Evolutionary conservation across 2,888 invertebrate genomes (phyloP), one percentile per base, ranked within the genome.

Genomic region (Serripes groenlandicus): DNA sequence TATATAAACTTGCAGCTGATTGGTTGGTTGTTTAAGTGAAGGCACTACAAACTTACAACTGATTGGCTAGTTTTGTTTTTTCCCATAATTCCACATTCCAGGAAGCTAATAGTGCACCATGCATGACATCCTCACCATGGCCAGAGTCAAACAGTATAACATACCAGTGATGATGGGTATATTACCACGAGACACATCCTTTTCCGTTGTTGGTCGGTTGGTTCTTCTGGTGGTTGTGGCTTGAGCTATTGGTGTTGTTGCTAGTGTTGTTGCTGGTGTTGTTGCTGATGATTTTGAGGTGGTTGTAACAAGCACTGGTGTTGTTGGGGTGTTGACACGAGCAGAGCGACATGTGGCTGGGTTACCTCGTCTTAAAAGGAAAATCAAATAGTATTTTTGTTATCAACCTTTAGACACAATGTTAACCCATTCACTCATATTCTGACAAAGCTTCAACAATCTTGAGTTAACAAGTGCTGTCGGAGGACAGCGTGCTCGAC

Each of bases 311-410:
- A 69, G 54, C 9, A 71, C 56, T 5, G 74, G 66, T 21, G 69
- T 54, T 15, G 69, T 54, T 23, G 23, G 42, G 26, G 37, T 68
- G 42, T 34, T 28, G 28, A 32, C 32, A 49, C 68, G 68, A 2
- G 82, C 75, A n/a, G 80, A 75, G 28, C 34, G 75, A 71, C 85
- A 85, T 11, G 21, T 75, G 28, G 73, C 82, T 58, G 85, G 85
- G 58, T 85, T 82, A 23, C 85, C 85, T 72, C 85, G 64, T 60
- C 81, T 86, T 21, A 23, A 62, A 69, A 23, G 23, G n/a, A 23
- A n/a, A n/a, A n/a, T n/a, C n/a, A n/a, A n/a, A n/a, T n/a, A n/a
- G n/a, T n/a, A n/a, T n/a, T n/a, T n/a, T n/a, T n/a, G n/a, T n/a
- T n/a, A n/a, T n/a, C n/a, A n/a, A n/a, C n/a, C n/a, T n/a, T n/a